phyloP scores from a whole-genome alignment of 2,113 vertebrate species.

The Copsychus sechellarum region DNA sequence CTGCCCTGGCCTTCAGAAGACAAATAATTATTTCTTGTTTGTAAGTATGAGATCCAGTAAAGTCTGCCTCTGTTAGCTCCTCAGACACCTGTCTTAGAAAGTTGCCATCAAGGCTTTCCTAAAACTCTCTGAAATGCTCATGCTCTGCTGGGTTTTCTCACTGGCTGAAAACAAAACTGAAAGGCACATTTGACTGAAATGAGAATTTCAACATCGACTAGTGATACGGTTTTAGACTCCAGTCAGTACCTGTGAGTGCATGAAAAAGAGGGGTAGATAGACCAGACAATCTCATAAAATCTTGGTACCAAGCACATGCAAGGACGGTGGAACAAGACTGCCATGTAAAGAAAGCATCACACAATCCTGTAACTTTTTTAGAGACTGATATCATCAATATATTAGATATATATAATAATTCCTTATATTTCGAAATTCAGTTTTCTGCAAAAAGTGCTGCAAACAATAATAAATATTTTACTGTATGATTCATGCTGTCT shows the following conservation, averaged over 20 bases:
- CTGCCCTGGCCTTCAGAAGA: neutral
- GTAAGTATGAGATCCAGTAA: neutral
- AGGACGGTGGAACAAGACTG: neutral
- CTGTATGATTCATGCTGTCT: constrained; percentile 44
- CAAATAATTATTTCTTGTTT: neutral
- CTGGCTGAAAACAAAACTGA: neutral
- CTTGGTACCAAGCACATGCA: neutral
- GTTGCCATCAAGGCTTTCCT: neutral
- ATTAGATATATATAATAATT: neutral
- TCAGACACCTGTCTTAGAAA: neutral
- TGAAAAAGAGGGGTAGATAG: neutral
- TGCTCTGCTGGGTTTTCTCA: neutral
- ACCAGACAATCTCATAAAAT: neutral
- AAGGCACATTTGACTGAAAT: neutral
- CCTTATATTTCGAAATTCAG: neutral
- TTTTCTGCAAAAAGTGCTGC: constrained; percentile 43
- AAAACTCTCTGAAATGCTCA: neutral
- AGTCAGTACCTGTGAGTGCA: neutral
- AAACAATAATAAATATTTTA: constrained; percentile 73
- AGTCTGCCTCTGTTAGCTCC: neutral
- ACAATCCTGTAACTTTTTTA: neutral
- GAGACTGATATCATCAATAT: neutral
- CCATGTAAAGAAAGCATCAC: neutral
- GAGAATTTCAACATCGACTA: neutral
- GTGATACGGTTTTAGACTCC: neutral